Percentiles rank a stretch among this genome's conserved stretches.
Evolutionary conservation across 2,888 invertebrate species (phyloP).

Genomic region (Lasius platythorax): DNA sequence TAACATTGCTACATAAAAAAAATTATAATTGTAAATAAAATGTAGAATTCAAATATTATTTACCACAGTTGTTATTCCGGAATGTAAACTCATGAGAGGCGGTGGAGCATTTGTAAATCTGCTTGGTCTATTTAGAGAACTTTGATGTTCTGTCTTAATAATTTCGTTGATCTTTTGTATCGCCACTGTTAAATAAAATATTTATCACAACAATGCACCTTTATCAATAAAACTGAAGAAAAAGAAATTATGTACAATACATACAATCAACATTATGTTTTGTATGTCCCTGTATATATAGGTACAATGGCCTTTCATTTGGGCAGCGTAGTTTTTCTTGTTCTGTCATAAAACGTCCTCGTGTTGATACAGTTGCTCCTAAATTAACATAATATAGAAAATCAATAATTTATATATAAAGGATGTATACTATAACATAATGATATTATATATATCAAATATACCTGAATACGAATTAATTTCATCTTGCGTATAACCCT

Average conservation of each 20-base stretch:
- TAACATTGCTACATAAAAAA: conserved; percentile 9
- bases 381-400: conserved; percentile 79
- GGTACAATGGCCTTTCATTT: conserved; percentile 87
- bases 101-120: conserved; percentile 86
- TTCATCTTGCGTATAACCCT: conserved; percentile 88
- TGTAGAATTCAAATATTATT: conserved; percentile 49
- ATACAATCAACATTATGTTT: conserved; percentile 86
- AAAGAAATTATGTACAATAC: conserved; percentile 60
- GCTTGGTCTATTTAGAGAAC: conserved; percentile 84
- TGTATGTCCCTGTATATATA: conserved; percentile 87
- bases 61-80: conserved; percentile 83
- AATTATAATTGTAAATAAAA: background rate
- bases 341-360: conserved; percentile 87
- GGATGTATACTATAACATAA: background rate
- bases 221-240: background rate
- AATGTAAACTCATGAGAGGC: conserved; percentile 86
- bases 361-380: conserved; percentile 88
- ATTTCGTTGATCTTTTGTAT: conserved; percentile 87
- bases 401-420: background rate
- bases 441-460: background rate
- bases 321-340: conserved; percentile 86
- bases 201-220: background rate
- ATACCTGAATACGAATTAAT: conserved; percentile 86
- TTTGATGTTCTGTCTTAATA: conserved; percentile 85
- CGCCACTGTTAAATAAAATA: conserved; percentile 85